These are phyloP conservation scores for Acipenser transmontanus DNA, from an alignment of 2,797 vertebrate genomes.

Conservation along the genomic window DNA sequence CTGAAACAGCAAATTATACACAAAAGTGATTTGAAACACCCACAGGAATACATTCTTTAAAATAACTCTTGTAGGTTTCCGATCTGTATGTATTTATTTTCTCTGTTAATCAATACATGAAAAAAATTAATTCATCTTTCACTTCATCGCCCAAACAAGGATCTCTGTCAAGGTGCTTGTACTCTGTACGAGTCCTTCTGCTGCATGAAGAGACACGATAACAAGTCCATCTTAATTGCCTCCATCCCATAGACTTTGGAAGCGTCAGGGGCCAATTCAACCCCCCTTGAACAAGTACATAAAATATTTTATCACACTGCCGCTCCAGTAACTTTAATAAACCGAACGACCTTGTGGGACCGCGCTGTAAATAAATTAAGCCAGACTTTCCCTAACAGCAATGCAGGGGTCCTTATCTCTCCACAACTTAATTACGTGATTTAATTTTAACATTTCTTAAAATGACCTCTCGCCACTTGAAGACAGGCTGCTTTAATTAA, in stretches of 20 bases:
- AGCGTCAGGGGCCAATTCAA: constrained; percentile 55
- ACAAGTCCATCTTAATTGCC: constrained; percentile 76
- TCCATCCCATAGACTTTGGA: constrained; percentile 65
- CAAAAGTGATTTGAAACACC: too few species aligned
- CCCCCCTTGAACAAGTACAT: constrained; percentile 64
- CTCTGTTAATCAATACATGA: too few species aligned
- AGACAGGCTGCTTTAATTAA: constrained; percentile 90
- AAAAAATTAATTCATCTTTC: constrained; percentile 58
- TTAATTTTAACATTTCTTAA: constrained; percentile 89
- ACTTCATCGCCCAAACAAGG: constrained; percentile 74
- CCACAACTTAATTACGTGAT: constrained; percentile 92
- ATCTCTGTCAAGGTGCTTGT: constrained; percentile 72
- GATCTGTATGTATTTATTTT: too few species aligned
- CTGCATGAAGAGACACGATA: constrained; percentile 70
- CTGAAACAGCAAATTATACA: too few species aligned
- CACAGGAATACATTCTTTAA: too few species aligned
- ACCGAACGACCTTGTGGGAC: constrained; percentile 80
- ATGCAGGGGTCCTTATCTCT: constrained; percentile 83
- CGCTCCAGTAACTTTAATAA: constrained; percentile 88
- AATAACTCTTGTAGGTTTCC: too few species aligned
- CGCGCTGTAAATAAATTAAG: constrained; percentile 81
- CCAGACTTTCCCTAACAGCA: constrained; percentile 70
- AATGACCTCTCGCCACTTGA: constrained; percentile 77
- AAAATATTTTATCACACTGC: constrained; percentile 82
- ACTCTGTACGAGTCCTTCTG: constrained; percentile 62